Percentiles rank a stretch among this genome's conserved stretches.
phyloP scores from a whole-genome alignment of 2,113 vertebrate species.

The Ifrita kowaldi region DNA sequence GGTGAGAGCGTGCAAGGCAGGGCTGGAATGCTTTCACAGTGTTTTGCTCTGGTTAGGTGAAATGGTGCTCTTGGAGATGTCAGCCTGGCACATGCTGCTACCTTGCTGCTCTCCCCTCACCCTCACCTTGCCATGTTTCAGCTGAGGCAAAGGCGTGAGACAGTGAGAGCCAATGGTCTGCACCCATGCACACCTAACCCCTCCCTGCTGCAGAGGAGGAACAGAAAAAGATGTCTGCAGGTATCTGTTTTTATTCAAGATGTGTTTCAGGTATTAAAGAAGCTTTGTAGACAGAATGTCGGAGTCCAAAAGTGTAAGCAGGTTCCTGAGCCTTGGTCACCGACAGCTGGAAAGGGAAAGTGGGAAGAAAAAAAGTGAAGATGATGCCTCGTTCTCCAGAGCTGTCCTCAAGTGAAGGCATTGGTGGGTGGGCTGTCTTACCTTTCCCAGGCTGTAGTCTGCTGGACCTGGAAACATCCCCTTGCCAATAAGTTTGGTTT shows the following conservation, averaged over 20 bases:
- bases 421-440: neutral
- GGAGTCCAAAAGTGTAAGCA: neutral
- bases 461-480: neutral
- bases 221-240: neutral
- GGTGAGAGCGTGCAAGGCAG: accelerated
- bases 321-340: neutral
- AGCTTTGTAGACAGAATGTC: neutral
- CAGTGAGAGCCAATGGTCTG: accelerated
- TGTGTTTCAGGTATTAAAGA: neutral
- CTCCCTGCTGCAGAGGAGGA: neutral
- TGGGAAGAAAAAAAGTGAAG: neutral
- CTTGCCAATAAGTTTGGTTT: neutral
- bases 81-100: neutral
- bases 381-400: neutral
- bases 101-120: neutral
- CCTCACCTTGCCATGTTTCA: neutral
- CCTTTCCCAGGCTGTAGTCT: neutral
- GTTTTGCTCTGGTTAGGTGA: neutral
- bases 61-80: neutral
- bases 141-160: neutral
- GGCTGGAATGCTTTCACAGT: neutral
- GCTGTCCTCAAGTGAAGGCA: accelerated
- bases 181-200: neutral
- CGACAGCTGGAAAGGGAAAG: neutral
- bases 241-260: neutral